Conservation (phyloP, 53 echinoderm and acorn worm genomes). For the Arbacia lixula region DNA sequence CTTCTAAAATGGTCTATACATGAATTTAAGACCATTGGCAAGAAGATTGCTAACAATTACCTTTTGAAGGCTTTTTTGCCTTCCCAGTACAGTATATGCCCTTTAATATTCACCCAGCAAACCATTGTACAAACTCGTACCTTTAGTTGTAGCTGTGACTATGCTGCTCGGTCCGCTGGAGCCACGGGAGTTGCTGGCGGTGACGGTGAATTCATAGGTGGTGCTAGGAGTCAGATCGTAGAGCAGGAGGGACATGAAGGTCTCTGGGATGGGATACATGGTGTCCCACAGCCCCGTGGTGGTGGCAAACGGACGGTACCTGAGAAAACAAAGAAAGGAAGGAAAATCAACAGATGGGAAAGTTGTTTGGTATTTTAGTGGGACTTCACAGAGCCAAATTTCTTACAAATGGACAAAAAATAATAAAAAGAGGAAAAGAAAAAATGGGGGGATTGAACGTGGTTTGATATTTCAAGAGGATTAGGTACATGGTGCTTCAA, state of each 20-base stretch:
- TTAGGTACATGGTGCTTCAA: too few species aligned
- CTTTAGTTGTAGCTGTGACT: slow-evolving; percentile 78
- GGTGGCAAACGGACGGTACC: slow-evolving; percentile 47
- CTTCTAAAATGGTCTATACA: too few species aligned
- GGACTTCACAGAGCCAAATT: neutral
- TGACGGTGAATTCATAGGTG: slow-evolving; percentile 82
- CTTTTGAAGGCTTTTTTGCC: too few species aligned
- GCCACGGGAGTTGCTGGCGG: slow-evolving; percentile 77
- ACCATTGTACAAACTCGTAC: too few species aligned
- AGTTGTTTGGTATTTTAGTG: neutral
- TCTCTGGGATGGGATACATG: slow-evolving; percentile 63
- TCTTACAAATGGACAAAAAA: neutral
- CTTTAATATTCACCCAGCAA: too few species aligned
- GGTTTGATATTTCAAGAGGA: too few species aligned
- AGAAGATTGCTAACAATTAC: too few species aligned
- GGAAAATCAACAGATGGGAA: too few species aligned
- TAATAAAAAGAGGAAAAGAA: neutral
- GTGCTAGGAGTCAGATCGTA: slow-evolving; percentile 73
- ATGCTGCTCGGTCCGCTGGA: slow-evolving; percentile 65
- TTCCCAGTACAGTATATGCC: too few species aligned
- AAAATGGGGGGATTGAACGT: neutral
- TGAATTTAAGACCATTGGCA: too few species aligned
- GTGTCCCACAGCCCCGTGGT: slow-evolving; percentile 60
- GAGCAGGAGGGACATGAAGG: slow-evolving; percentile 68
- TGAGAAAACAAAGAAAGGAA: neutral